These are phyloP conservation scores for Acrocephalus arundinaceus DNA, from an alignment of 2,113 vertebrate genomes.

Conservation along the genomic window DNA sequence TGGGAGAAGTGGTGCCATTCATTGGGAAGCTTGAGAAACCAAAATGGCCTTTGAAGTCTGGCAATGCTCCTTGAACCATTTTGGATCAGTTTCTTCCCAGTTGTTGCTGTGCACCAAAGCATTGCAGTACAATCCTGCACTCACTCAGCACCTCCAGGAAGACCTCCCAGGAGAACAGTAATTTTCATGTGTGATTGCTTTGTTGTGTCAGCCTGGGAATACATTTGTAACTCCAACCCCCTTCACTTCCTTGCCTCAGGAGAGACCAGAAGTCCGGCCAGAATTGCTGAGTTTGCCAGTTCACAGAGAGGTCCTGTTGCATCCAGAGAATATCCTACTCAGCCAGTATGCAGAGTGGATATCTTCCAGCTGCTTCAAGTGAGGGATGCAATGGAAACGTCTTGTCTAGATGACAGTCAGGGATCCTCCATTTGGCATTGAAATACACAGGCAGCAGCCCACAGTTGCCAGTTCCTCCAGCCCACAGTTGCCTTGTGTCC, in stretches of 20 bases:
- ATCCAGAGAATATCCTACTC: background rate
- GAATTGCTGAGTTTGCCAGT: background rate
- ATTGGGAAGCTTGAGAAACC: background rate
- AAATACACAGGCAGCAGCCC: background rate
- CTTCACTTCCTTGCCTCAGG: background rate
- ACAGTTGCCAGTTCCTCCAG: background rate
- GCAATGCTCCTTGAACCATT: background rate
- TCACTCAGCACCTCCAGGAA: background rate
- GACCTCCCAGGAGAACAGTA: background rate
- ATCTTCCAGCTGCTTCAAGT: background rate
- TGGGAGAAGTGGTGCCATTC: background rate
- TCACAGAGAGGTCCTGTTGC: background rate
- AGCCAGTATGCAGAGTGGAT: background rate
- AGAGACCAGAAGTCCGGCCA: background rate
- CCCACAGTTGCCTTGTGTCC: background rate
- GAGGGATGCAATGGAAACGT: background rate
- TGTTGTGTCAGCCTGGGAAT: background rate
- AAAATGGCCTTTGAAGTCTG: background rate
- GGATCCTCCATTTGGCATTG: background rate
- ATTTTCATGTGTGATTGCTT: background rate
- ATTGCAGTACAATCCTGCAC: background rate
- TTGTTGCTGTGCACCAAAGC: background rate
- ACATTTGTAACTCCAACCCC: rapidly evolving
- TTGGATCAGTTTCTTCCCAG: background rate
- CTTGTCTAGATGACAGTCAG: background rate